Conservation (phyloP, 2,797 vertebrate genomes). For the Hirundo rustica region DNA sequence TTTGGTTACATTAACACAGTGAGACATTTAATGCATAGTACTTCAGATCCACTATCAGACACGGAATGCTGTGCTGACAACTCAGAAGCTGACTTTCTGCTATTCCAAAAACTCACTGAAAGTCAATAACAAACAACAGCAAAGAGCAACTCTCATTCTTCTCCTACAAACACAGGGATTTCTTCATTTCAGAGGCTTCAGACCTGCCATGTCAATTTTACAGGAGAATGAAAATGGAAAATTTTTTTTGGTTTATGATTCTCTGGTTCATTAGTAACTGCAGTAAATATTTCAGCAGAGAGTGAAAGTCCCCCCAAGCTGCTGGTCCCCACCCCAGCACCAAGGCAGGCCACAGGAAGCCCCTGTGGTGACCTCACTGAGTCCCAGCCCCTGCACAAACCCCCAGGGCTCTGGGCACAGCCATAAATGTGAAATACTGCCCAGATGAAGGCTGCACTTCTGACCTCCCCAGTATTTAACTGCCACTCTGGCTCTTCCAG, state of each 20-base stretch:
- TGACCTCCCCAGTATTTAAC: slow-evolving; percentile 65
- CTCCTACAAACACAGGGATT: neutral
- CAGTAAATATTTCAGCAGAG: slow-evolving; percentile 40
- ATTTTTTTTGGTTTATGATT: neutral
- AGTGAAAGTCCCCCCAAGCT: slow-evolving; percentile 3
- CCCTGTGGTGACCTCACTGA: neutral
- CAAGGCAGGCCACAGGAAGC: slow-evolving; percentile 65
- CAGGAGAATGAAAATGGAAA: neutral
- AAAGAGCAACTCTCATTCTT: neutral
- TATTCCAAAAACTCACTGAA: neutral
- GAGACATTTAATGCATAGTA: neutral
- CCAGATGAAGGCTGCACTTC: slow-evolving; percentile 76
- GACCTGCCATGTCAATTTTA: neutral
- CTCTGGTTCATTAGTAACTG: neutral
- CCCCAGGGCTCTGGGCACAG: slow-evolving; percentile 29
- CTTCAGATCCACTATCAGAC: neutral
- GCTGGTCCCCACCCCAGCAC: neutral
- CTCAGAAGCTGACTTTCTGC: neutral
- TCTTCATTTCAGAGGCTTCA: neutral
- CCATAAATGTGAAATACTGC: slow-evolving; percentile 64
- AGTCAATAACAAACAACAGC: neutral
- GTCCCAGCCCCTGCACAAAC: slow-evolving; percentile 36
- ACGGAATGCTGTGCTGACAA: neutral
- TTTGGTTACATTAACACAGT: neutral
- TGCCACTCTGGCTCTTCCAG: slow-evolving; percentile 59